Evolutionary conservation across 2,888 invertebrate genomes (phyloP).

Genomic region (Cyclophora punctaria): DNA sequence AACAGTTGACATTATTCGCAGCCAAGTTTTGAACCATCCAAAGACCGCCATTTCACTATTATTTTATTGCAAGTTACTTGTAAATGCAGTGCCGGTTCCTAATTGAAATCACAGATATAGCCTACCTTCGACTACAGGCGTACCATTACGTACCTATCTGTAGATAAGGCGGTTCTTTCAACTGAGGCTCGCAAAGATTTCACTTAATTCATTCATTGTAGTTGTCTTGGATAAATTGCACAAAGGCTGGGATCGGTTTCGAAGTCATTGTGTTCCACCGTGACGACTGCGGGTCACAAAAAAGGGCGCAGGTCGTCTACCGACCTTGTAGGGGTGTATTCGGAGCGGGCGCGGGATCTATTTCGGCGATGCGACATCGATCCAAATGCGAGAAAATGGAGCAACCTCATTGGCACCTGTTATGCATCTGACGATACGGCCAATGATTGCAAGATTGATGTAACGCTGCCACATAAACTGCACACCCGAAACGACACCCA

Average conservation of each 20-base stretch:
- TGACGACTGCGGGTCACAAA: conserved; percentile 38
- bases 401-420: conserved; percentile 62
- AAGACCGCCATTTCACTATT: neutral
- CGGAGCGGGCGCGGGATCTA: conserved; percentile 50
- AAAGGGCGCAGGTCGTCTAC: conserved; percentile 47
- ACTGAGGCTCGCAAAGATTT: too few species aligned
- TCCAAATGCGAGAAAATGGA: conserved; percentile 47
- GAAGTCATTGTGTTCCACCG: conserved; percentile 28
- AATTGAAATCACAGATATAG: too few species aligned
- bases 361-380: conserved; percentile 53
- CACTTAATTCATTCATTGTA: neutral
- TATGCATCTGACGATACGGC: conserved; percentile 39
- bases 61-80: too few species aligned
- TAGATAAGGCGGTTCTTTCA: too few species aligned
- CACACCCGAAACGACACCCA: conserved; percentile 14
- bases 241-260: conserved; percentile 28
- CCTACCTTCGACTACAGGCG: too few species aligned
- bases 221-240: conserved; percentile 12
- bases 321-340: conserved; percentile 53
- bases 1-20: conserved; percentile 43
- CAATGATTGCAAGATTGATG: conserved; percentile 49
- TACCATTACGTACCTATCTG: too few species aligned
- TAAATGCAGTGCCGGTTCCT: too few species aligned
- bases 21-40: conserved; percentile 32
- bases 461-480: conserved; percentile 21